Base-by-base conservation (phyloP, 2,888 invertebrate genomes). In the Ptychoptera albimana region DNA sequence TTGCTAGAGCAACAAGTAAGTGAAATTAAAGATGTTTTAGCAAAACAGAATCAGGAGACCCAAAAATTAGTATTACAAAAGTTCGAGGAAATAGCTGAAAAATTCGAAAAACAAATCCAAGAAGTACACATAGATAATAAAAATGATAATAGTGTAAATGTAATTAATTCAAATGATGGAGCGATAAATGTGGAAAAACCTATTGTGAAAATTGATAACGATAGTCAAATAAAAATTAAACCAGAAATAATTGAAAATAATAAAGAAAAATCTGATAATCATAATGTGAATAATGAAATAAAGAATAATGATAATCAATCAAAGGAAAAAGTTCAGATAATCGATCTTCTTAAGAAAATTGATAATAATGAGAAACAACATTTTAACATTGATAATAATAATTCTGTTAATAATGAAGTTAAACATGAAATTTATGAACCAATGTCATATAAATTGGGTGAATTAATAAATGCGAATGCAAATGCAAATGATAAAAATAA, bases 141-240 rank as follows among this genome's bases (percentile, higher is more conserved):
- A 44, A 44, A 46, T 11, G 56, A 54, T 3, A 53, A 41, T 30
- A 38, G 11, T 16, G 14, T 30, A 8, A 15, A 36, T 14, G 11
- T 66, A 44, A 59, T 63, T 43, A 61, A 63, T 50, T 49, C 63
- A 37, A 61, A 61, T 0, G 60, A 67, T 47, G 60, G 66, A 15
- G 68, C 65, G n/a, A 66, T 67, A 1, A 62, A 70, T 51, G 65
- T 72, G 50, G 70, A 72, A n/a, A 64, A 67, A 47, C 64, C 68
- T 48, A 67, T 68, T 8, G 66, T 60, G 5, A 66, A 68, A 55
- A 64, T 63, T 16, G 62, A 67, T 49, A 64, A 66, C 48, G 67
- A 70, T 50, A 70, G 71, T 12, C 60, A 70, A 50, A 64, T 69
- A 43, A 59, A 58, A 43, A 48, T 48, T 36, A 35, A 47, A 39